Evolutionary conservation across 2,888 invertebrate species (phyloP).

Genomic region (Furcula furcula): DNA sequence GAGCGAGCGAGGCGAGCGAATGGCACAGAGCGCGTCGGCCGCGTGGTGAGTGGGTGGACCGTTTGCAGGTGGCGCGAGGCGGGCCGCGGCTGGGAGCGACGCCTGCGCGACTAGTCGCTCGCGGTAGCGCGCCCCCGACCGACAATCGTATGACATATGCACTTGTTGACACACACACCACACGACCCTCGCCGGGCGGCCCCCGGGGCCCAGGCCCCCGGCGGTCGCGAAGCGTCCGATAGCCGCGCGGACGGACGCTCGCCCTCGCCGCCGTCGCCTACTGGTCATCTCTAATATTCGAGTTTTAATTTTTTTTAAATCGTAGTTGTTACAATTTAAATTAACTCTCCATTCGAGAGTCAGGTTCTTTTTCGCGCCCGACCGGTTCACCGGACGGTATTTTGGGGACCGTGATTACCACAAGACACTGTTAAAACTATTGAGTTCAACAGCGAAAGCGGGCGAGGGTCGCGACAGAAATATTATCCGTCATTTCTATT

Average conservation of each 20-base stretch:
- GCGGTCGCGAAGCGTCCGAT: too few species aligned
- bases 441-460: neutral
- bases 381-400: too few species aligned
- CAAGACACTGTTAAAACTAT: too few species aligned
- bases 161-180: conserved; percentile 24
- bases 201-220: conserved; percentile 6
- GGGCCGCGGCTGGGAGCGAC: conserved; percentile 25
- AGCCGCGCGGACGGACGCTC: neutral
- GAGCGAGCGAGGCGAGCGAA: neutral
- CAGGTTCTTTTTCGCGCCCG: too few species aligned
- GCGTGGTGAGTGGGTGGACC: conserved; percentile 39
- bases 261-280: neutral
- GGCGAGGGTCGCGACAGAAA: conserved; percentile 1
- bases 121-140: conserved; percentile 20
- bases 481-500: too few species aligned
- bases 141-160: conserved; percentile 31
- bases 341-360: too few species aligned
- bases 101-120: conserved; percentile 12
- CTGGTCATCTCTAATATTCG: neutral
- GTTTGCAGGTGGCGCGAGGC: conserved; percentile 33
- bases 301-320: too few species aligned
- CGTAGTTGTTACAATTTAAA: too few species aligned
- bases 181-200: conserved; percentile 7
- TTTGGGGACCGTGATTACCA: too few species aligned
- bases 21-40: conserved; percentile 11